Conservation (phyloP, 2,113 vertebrate species). For the Solenodon paradoxus region DNA sequence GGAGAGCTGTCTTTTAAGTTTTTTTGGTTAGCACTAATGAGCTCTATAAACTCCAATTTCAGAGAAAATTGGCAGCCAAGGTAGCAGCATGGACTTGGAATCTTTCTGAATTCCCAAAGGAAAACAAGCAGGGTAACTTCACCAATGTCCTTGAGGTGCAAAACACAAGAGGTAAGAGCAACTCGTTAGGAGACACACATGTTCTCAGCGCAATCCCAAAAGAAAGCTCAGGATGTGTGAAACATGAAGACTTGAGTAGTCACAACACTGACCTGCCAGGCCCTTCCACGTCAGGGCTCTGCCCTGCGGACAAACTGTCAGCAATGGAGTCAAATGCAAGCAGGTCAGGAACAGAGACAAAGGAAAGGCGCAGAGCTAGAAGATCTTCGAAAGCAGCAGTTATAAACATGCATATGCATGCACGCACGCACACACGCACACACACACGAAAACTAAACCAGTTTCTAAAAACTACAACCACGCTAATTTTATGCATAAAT, state of each 20-base stretch:
- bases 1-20: not conserved
- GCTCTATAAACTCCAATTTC: not conserved
- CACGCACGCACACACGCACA: not conserved
- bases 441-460: too few relatives aligned
- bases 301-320: not conserved
- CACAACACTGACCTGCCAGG: not conserved
- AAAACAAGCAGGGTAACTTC: not conserved
- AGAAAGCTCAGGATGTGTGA: too few relatives aligned
- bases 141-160: not conserved
- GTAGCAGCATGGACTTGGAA: not conserved
- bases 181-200: not conserved
- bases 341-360: not conserved
- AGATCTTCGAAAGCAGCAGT: not conserved
- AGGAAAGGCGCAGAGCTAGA: not conserved
- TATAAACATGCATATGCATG: accelerated
- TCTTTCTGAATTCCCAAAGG: not conserved
- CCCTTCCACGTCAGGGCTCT: too few relatives aligned
- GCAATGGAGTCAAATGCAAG: not conserved
- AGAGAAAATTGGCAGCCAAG: not conserved
- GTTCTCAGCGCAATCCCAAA: not conserved
- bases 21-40: not conserved
- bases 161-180: not conserved
- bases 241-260: not conserved
- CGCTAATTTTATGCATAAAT: not conserved
- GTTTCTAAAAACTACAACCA: not conserved